These are phyloP conservation scores for Macrocentrus cingulum DNA, from an alignment of 1,140 invertebrate genomes.

Conservation along the genomic window DNA sequence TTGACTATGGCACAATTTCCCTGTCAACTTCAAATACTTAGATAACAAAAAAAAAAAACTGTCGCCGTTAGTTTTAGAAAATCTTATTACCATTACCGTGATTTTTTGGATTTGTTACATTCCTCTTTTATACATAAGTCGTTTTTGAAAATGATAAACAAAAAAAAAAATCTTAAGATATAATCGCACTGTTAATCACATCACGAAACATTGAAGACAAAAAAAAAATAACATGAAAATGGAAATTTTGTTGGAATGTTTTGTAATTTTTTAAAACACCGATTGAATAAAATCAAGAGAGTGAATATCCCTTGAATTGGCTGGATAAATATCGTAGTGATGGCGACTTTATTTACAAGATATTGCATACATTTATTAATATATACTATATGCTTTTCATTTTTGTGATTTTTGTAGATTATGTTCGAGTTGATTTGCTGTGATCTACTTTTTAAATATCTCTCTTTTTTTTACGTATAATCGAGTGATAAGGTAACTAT, in stretches of 20 bases:
- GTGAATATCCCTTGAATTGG: conserved; percentile 18
- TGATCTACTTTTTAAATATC: background rate
- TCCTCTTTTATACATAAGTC: conserved; percentile 47
- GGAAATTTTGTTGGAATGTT: conserved; percentile 34
- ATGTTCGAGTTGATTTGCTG: no score
- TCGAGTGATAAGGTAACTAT: background rate
- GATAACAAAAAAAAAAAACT: no score
- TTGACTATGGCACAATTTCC: no score
- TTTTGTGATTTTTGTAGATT: conserved; percentile 19
- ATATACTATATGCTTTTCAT: conserved; percentile 10
- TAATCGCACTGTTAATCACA: background rate
- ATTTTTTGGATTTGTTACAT: conserved; percentile 48
- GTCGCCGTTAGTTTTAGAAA: conserved; percentile 4
- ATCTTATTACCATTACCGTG: conserved; percentile 38
- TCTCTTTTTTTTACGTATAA: background rate
- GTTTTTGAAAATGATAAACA: conserved; percentile 41
- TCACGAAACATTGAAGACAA: background rate
- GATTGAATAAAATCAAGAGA: conserved; percentile 29
- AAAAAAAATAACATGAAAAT: background rate
- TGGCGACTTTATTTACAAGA: conserved; percentile 52
- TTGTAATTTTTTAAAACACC: conserved; percentile 43
- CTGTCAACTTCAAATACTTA: no score
- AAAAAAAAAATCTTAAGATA: conserved; percentile 16
- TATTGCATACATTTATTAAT: conserved; percentile 5
- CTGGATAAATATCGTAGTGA: conserved; percentile 36